Evolutionary conservation across 2,113 vertebrate species (phyloP).

Genomic region (Hylia prasina): DNA sequence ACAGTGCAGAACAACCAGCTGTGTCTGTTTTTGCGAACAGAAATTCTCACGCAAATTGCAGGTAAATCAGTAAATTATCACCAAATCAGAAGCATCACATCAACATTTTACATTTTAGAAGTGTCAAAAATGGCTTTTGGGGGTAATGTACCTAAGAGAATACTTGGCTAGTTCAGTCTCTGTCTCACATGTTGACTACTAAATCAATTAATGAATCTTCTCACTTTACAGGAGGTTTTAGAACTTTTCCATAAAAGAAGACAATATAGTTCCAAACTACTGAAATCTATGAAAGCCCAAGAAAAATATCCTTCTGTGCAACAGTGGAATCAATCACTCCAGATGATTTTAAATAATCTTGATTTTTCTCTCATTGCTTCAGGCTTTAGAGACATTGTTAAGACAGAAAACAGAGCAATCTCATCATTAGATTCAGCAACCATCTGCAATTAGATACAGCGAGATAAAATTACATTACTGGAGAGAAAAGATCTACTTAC

Average conservation of each 20-base stretch:
- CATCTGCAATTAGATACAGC: constrained; percentile 31
- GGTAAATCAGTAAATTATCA: neutral
- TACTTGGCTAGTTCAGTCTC: neutral
- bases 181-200: neutral
- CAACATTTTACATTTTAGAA: neutral
- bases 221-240: neutral
- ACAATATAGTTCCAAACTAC: neutral
- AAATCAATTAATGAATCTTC: neutral
- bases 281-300: neutral
- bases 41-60: neutral
- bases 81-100: neutral
- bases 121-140: neutral
- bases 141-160: neutral
- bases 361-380: neutral
- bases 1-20: neutral
- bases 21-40: neutral
- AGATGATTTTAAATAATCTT: neutral
- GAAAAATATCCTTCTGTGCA: neutral
- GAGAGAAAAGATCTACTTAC: constrained; percentile 41
- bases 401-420: neutral
- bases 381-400: neutral
- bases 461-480: constrained; percentile 52
- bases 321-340: neutral
- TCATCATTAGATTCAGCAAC: constrained; percentile 16
- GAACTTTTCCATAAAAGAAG: neutral